Base-by-base conservation (phyloP, 2,888 invertebrate genomes). In the Fabriciana adippe region DNA sequence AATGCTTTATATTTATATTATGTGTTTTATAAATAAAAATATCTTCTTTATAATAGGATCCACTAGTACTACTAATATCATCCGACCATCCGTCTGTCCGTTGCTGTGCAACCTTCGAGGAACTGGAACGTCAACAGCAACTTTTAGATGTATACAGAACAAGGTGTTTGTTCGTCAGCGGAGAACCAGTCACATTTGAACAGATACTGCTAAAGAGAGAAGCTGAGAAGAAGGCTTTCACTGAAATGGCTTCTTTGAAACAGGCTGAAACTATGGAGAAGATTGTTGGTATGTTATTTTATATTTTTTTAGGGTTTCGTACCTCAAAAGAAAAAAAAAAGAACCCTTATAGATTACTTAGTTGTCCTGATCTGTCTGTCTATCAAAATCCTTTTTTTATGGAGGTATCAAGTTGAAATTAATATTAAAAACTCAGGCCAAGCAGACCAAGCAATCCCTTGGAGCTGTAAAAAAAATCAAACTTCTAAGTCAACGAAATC, bases 201-300 rank as follows among this genome's bases (percentile, higher is more conserved):
- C 89, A 90, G 75, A 88, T 94, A 5, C 81, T 93, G 53, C 78
- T 93, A 14, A 90, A 92, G 64, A 83, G 88, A 35, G 89, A 90
- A 59, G 92, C 92, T 0, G 89, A 89, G 64, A 88, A 88, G 67
- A 91, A 89, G 56, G 89, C 92, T 0, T 93, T 93, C 67, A 87
- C 91, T 0, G 93, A 93, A 75, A 90, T 93, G 83, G 94, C 94
- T 6, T 83, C 90, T 0, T 72, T 93, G 14, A 93, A 92, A 74
- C 93, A 93, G 72, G 90, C 92, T 0, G 92, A 93, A 75, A 93
- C 93, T 60, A 81, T 93, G 82, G 92, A 93, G 70, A 93, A 93
- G 62, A 76, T 76, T 67, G 51, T 75, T 45, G 72, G 74, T 73
- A 6, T 54, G 67, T 41, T 41, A 11, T 11, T 41, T 3, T 41